Evolutionary conservation across 1,140 invertebrate species (phyloP), one percentile per base, ranked within the genome.

Genomic region (Formica selysi): DNA sequence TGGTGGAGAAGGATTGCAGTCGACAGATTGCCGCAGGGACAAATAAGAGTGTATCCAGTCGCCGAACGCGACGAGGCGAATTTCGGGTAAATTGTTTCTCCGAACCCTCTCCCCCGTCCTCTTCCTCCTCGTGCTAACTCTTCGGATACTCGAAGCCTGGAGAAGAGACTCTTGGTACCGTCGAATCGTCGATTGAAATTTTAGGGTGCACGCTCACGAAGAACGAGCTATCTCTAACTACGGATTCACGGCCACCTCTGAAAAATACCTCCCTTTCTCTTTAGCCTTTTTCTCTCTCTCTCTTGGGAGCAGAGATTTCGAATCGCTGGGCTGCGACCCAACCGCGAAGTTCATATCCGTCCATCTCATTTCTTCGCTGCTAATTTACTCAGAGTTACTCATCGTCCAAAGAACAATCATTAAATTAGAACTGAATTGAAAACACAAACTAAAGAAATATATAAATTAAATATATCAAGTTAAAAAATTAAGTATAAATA

Each of bases 41-140:
- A 93, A 93, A 94, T 94, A 93, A 93, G 93, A 93, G 93, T 94
- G 91, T 93, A 92, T 91, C 90, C 91, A 92, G 92, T 93, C 88
- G 91, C 90, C 87, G 91, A 93, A 93, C 90, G 91, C 90, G 92
- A 92, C 93, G 92, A 93, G 92, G 92, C 90, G 91, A 94, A 94
- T 93, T 94, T 93, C 91, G 93, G 87, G 83, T 91, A 94, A 94
- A 93, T 93, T 94, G 93, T 94, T 94, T 94, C 93, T 91, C 90
- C 81, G 81, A 85, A 86, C 62, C 86, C 62, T 26, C 48, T 88
- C 32, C 22, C 2, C 32, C 57, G 65, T 67, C 51, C 16, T 62
- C 54, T 57, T 74, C 44, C 80, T 81, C 85, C 67, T 86, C 79
- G 57, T 65, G 64, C 71, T 64, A 65, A 22, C 88, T 89, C 85